phyloP scores from a whole-genome alignment of 2,888 invertebrate species.

The Gnatocerus cornutus region DNA sequence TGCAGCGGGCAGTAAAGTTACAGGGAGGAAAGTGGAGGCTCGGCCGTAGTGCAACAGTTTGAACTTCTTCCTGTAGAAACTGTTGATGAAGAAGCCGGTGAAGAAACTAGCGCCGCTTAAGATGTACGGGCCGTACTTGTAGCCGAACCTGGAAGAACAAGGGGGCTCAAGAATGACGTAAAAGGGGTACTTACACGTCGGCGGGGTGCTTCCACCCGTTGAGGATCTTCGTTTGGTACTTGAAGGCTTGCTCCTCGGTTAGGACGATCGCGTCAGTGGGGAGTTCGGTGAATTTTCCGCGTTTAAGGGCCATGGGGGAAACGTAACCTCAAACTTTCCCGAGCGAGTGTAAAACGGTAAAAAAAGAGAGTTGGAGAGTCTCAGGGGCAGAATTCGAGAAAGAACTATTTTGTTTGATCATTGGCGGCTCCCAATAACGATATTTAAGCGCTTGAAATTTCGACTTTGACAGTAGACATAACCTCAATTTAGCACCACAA shows the following conservation, averaged over 20 bases:
- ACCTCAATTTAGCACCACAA: neutral
- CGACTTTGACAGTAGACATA: slow-evolving; percentile 5
- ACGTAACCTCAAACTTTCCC: neutral
- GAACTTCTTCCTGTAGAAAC: slow-evolving; percentile 76
- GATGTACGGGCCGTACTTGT: slow-evolving; percentile 72
- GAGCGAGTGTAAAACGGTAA: neutral
- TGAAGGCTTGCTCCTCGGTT: slow-evolving; percentile 74
- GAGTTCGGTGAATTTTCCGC: slow-evolving; percentile 69
- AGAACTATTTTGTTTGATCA: too few species aligned
- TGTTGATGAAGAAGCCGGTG: slow-evolving; percentile 77
- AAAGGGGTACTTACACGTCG: slow-evolving; percentile 75
- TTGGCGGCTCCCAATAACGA: too few species aligned
- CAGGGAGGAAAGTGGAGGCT: slow-evolving; percentile 76
- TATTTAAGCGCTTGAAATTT: neutral
- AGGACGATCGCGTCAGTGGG: slow-evolving; percentile 78
- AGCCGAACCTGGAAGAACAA: slow-evolving; percentile 71
- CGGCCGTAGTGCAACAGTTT: slow-evolving; percentile 76
- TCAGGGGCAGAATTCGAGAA: too few species aligned
- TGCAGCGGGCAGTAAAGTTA: slow-evolving; percentile 76
- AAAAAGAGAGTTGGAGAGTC: too few species aligned
- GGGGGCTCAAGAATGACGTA: slow-evolving; percentile 2
- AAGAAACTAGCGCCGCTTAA: slow-evolving; percentile 73
- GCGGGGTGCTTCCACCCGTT: slow-evolving; percentile 74
- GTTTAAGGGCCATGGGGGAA: slow-evolving; percentile 75
- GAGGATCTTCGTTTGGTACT: slow-evolving; percentile 76